Conservation (phyloP, 2,113 vertebrate genomes). For the Pangasianodon hypophthalmus region DNA sequence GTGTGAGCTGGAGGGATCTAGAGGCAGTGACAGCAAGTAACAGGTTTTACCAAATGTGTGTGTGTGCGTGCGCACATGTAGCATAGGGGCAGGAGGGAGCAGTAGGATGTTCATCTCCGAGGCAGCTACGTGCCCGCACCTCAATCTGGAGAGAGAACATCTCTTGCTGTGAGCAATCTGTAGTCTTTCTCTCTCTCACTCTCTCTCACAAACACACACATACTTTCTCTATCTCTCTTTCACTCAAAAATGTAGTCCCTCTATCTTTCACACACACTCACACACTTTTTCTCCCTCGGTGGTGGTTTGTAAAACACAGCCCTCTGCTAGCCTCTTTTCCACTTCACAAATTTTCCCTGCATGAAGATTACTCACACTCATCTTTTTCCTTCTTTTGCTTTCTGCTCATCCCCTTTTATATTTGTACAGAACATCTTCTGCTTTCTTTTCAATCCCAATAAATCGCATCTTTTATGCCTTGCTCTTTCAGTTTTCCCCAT, state of each 20-base stretch:
- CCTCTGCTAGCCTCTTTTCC: slow-evolving; percentile 51
- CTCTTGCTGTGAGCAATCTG: slow-evolving; percentile 75
- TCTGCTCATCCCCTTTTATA: not conserved
- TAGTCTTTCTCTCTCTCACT: slow-evolving; percentile 56
- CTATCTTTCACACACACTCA: slow-evolving; percentile 2
- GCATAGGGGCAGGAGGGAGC: slow-evolving; percentile 39
- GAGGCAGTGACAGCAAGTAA: slow-evolving; percentile 40
- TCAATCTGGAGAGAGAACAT: slow-evolving; percentile 64
- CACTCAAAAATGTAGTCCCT: not conserved
- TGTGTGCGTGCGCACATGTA: not conserved
- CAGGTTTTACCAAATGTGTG: slow-evolving; percentile 12
- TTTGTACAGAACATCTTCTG: not conserved
- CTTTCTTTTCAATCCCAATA: slow-evolving; percentile 11
- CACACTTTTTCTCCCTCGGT: slow-evolving; percentile 31
- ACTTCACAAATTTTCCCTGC: slow-evolving; percentile 9
- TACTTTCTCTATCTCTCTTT: slow-evolving; percentile 27
- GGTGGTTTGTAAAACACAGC: slow-evolving; percentile 74
- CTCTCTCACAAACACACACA: slow-evolving; percentile 33
- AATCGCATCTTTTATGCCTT: slow-evolving; percentile 8
- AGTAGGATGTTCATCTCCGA: slow-evolving; percentile 33
- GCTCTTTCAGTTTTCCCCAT: not conserved
- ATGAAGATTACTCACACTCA: not conserved
- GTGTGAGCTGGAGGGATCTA: slow-evolving; percentile 16
- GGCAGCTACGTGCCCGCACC: slow-evolving; percentile 48
- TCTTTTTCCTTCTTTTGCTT: not conserved